Percentiles rank a stretch among this genome's conserved stretches.
Conservation (phyloP, 2,888 invertebrate genomes). For the Oeneis ivallda region DNA sequence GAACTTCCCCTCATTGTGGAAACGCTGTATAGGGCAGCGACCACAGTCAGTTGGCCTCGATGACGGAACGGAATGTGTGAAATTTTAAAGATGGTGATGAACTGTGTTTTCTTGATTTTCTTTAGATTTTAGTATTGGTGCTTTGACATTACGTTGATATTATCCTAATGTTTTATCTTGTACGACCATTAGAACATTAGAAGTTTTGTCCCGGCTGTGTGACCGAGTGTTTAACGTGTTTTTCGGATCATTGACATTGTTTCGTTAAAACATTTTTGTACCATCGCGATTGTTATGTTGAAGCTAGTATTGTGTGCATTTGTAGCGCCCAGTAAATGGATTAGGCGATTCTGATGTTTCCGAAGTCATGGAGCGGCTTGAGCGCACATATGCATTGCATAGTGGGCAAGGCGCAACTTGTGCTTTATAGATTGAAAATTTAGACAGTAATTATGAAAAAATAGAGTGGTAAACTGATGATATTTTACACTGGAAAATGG, state of each 20-base stretch:
- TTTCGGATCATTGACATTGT: slow-evolving; percentile 78
- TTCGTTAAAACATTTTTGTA: slow-evolving; percentile 70
- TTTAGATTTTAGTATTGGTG: slow-evolving; percentile 52
- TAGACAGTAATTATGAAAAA: background rate
- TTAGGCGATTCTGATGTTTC: slow-evolving; percentile 78
- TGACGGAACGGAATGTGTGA: slow-evolving; percentile 81
- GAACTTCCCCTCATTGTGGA: too few relatives aligned
- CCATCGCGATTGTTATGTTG: slow-evolving; percentile 77
- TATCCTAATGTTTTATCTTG: slow-evolving; percentile 52
- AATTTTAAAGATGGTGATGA: slow-evolving; percentile 79
- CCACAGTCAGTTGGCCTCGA: slow-evolving; percentile 74
- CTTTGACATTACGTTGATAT: slow-evolving; percentile 50
- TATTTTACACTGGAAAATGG: too few relatives aligned
- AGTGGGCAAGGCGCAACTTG: background rate
- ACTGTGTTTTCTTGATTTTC: slow-evolving; percentile 68
- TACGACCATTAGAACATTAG: slow-evolving; percentile 45
- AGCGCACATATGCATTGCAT: slow-evolving; percentile 66
- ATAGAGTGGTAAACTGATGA: too few relatives aligned
- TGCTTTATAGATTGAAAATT: background rate
- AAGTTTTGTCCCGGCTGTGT: slow-evolving; percentile 47
- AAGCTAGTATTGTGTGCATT: slow-evolving; percentile 66
- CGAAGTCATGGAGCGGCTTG: slow-evolving; percentile 75
- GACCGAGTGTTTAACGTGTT: slow-evolving; percentile 67
- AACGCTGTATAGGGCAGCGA: slow-evolving; percentile 70
- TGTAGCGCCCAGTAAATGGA: slow-evolving; percentile 63